Percentiles rank a stretch among this genome's conserved stretches.
Conservation (phyloP, 2,113 vertebrate species). For the Podarcis cretensis region DNA sequence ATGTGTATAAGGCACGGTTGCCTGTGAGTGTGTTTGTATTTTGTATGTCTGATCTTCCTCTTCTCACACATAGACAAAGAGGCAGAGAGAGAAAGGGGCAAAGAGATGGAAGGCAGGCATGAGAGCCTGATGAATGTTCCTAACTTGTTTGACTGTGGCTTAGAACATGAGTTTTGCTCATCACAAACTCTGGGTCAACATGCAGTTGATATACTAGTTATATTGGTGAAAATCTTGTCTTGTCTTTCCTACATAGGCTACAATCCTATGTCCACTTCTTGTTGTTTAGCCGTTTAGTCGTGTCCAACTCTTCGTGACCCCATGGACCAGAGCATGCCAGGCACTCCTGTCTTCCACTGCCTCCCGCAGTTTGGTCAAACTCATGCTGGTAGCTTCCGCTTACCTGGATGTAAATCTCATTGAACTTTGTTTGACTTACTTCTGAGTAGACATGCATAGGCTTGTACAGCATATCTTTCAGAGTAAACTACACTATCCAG, state of each 20-base stretch:
- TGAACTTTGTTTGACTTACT: too few relatives aligned
- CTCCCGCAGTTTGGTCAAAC: too few relatives aligned
- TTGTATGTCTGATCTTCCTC: not conserved
- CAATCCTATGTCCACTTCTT: not conserved
- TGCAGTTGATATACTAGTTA: too few relatives aligned
- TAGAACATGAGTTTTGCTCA: not conserved
- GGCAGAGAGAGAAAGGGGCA: not conserved
- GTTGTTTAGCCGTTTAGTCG: too few relatives aligned
- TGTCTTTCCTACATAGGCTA: not conserved
- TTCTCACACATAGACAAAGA: not conserved
- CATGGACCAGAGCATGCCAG: too few relatives aligned
- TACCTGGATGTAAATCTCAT: too few relatives aligned
- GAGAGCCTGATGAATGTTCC: too few relatives aligned
- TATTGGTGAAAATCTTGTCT: not conserved
- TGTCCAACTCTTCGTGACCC: too few relatives aligned
- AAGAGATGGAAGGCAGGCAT: not conserved
- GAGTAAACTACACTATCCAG: conserved; percentile 35
- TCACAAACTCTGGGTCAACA: not conserved
- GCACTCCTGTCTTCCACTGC: too few relatives aligned
- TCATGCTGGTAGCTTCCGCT: not conserved
- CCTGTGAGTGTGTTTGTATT: not conserved
- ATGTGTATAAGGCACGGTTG: not conserved
- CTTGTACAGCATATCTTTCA: conserved; percentile 17
- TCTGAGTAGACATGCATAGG: not conserved
- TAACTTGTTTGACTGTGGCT: not conserved